Evolutionary conservation across 2,888 invertebrate genomes (phyloP), one percentile per base, ranked within the genome.

Genomic region (Troides aeacus): DNA sequence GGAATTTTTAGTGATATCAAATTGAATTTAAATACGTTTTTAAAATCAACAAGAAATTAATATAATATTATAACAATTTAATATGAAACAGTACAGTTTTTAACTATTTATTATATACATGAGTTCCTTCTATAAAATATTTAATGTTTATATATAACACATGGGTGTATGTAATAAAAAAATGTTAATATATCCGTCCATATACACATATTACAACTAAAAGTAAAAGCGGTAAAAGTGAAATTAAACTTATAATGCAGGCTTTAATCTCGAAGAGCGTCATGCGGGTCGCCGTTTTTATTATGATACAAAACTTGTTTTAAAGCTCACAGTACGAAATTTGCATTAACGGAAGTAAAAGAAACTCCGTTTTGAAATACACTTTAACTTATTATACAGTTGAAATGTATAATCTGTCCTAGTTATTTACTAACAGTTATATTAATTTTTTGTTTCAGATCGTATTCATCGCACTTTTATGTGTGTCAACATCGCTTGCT

Each of bases 201-300:
- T 23, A 42, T 17, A 66, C 17, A 10, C n/a, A 53, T 64, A 76
- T 78, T 79, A 80, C 72, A 74, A 72, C 74, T 74, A 76, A 77
- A 85, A 89, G 91, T 90, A 90, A 91, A 89, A 91, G 89, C 86
- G 79, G 83, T 79, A 85, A 84, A 89, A 91, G 92, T 90, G 91
- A 91, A 91, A 90, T 86, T 85, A 84, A 84, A 83, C 85, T 82
- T 85, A 85, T 86, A 82, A 87, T 85, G 84, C 81, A 82, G 82
- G 85, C 78, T 83, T 82, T 86, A 88, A 89, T 89, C 84, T 87
- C 81, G 78, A 82, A 79, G 77, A 79, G 78, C 79, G 81, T 76
- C 81, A 90, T 91, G 89, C 91, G 92, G 91, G 90, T 82, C 82
- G 81, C 78, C 78, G 71, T 74, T 76, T 74, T 74, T 77, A 73